phyloP scores from a whole-genome alignment of 1,140 invertebrate species.

The Lucilia sericata region DNA sequence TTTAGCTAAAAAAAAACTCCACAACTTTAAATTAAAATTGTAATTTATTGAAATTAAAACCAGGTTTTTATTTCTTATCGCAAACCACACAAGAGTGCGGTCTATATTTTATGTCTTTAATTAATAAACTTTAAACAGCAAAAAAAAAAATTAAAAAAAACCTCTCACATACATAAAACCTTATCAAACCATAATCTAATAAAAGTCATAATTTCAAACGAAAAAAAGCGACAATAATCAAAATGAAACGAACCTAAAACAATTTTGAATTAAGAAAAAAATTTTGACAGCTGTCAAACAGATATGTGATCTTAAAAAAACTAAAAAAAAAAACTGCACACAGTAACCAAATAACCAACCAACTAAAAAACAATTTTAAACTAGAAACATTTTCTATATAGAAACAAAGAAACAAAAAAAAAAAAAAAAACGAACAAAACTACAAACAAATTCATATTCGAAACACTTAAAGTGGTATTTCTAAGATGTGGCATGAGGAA shows the following conservation, averaged over 20 bases:
- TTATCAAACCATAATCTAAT: conserved; percentile 6
- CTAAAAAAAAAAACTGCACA: conserved; percentile 30
- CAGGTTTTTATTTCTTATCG: not conserved
- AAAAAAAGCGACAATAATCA: not conserved
- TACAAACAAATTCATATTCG: not conserved
- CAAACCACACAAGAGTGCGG: not conserved
- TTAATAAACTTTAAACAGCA: not conserved
- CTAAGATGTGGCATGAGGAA: conserved; percentile 18
- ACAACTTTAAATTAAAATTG: too few relatives aligned
- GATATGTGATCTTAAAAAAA: conserved; percentile 16
- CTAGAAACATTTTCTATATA: not conserved
- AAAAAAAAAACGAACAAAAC: not conserved
- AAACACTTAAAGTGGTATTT: conserved; percentile 33
- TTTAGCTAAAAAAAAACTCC: too few relatives aligned
- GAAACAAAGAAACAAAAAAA: not conserved
- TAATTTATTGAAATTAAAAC: conserved; percentile 33
- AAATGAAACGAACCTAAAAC: not conserved
- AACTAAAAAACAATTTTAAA: not conserved
- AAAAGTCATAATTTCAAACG: conserved; percentile 5
- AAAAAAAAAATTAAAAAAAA: too few relatives aligned
- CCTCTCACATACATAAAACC: not conserved
- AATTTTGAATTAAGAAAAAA: not conserved
- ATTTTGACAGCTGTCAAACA: conserved; percentile 37
- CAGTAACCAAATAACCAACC: not conserved
- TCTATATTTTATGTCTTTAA: conserved; percentile 12